Percentiles rank a stretch among this genome's conserved stretches.
These are phyloP conservation scores for Ceratina australensis DNA, from an alignment of 1,140 invertebrate genomes.

Conservation along the genomic window DNA sequence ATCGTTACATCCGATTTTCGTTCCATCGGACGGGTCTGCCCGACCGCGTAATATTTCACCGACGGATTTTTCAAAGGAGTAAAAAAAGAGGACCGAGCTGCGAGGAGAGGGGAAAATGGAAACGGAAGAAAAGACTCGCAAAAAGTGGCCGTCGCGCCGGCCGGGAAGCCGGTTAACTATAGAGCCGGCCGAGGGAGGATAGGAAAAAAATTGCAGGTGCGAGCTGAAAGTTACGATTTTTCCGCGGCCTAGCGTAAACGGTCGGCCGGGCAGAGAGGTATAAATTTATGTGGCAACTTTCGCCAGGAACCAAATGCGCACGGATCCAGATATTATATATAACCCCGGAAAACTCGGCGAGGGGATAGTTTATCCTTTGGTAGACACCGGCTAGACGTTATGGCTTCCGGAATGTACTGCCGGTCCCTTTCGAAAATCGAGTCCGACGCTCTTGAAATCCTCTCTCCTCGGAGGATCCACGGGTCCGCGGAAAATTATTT, in stretches of 20 bases:
- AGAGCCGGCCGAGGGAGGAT: too few relatives aligned
- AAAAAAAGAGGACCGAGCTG: conserved; percentile 6
- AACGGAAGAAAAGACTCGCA: neutral
- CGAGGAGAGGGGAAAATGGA: too few relatives aligned
- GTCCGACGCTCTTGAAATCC: conserved; percentile 29
- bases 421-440: conserved; percentile 17
- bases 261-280: conserved; percentile 28
- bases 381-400: conserved; percentile 45
- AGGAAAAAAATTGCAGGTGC: conserved; percentile 42
- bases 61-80: conserved; percentile 14
- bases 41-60: conserved; percentile 13
- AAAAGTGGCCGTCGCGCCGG: too few relatives aligned
- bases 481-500: conserved; percentile 33
- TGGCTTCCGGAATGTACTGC: conserved; percentile 27
- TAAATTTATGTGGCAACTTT: conserved; percentile 71
- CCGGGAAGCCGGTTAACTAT: too few relatives aligned
- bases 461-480: neutral
- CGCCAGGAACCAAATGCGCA: conserved; percentile 59
- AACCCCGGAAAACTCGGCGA: conserved; percentile 50
- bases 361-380: conserved; percentile 62
- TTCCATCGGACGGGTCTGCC: neutral
- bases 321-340: conserved; percentile 67
- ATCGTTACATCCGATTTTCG: neutral
- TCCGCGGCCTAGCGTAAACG: conserved; percentile 35
- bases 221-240: conserved; percentile 61